These are phyloP conservation scores for Sebastes matsubarae DNA, from an alignment of 2,797 vertebrate genomes.

Conservation along the genomic window DNA sequence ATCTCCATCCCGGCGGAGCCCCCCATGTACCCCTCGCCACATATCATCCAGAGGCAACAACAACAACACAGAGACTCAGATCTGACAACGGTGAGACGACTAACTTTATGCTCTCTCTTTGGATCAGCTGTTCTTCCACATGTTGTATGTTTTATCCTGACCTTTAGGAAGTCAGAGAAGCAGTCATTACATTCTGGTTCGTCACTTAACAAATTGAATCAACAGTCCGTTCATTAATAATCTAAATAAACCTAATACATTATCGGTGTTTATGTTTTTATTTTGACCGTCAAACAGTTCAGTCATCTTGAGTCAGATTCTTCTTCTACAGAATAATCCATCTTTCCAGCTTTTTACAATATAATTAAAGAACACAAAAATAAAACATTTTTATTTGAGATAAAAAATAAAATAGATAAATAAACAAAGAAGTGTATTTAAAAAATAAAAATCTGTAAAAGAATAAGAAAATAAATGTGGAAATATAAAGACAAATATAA, in stretches of 20 bases:
- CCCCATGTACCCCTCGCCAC: constrained; percentile 83
- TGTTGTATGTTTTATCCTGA: background rate
- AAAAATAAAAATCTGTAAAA: too few relatives aligned
- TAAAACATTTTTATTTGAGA: background rate
- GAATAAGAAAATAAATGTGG: too few relatives aligned
- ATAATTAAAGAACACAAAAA: background rate
- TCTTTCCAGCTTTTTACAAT: too few relatives aligned
- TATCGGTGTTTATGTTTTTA: background rate
- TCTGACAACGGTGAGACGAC: constrained; percentile 84
- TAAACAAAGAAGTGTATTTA: background rate
- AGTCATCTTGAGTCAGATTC: background rate
- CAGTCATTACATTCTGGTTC: too few relatives aligned
- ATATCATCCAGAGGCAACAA: constrained; percentile 74
- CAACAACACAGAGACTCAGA: constrained; percentile 77
- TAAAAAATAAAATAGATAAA: background rate
- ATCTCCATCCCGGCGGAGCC: constrained; percentile 84
- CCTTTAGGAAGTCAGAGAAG: background rate
- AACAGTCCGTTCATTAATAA: too few relatives aligned
- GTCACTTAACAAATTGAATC: background rate
- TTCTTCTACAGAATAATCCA: background rate
- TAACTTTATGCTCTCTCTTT: background rate
- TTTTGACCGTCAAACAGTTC: background rate
- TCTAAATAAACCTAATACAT: too few relatives aligned
- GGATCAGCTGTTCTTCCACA: too few relatives aligned
- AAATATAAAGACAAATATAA: too few relatives aligned